Evolutionary conservation across 2,888 invertebrate genomes (phyloP), one percentile per base, ranked within the genome.

Genomic region (Neocrepidodera transversa): DNA sequence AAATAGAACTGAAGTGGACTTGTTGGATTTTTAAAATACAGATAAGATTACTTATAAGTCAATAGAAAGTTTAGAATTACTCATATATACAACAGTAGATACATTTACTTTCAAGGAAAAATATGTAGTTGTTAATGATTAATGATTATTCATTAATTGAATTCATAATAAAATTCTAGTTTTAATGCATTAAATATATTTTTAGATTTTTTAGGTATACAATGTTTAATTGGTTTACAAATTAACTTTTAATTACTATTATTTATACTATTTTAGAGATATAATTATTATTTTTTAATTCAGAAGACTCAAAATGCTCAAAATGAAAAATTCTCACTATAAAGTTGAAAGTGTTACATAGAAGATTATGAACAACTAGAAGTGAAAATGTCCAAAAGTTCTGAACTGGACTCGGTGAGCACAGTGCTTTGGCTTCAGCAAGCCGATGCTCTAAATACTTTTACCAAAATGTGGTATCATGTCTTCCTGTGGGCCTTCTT

Each of bases 381-480:
- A 16, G 17, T 16, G 26, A 61, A 68, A 61, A 74, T 74, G 72
- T 72, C 72, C 62, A 71, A 68, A 64, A 69, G 67, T 52, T 68
- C 69, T 50, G 74, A 71, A 64, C 62, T 78, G 71, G 77, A 78
- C 64, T 75, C 78, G 56, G 66, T 78, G 63, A 69, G 73, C 63
- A 72, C 73, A 26, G 78, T 78, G 69, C 71, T 79, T 64, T 74
- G 76, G 73, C 69, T 78, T 38, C 76, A 77, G 63, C 76, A 78
- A 64, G 70, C 73, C 52, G 76, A 77, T 67, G 73, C 85, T 57
- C 82, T 89, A 68, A 86, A 87, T 77, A 87, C 87, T 61, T 88
- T 92, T 84, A 82, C 88, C 82, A 95, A 95, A 81, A 97, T 97
- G 92, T 97, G 96, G 96, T 96, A 95, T 80, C 92, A 95, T 77